Evolutionary conservation across 2,888 invertebrate species (phyloP), one percentile per base, ranked within the genome.

Genomic region (Volucella inflata): DNA sequence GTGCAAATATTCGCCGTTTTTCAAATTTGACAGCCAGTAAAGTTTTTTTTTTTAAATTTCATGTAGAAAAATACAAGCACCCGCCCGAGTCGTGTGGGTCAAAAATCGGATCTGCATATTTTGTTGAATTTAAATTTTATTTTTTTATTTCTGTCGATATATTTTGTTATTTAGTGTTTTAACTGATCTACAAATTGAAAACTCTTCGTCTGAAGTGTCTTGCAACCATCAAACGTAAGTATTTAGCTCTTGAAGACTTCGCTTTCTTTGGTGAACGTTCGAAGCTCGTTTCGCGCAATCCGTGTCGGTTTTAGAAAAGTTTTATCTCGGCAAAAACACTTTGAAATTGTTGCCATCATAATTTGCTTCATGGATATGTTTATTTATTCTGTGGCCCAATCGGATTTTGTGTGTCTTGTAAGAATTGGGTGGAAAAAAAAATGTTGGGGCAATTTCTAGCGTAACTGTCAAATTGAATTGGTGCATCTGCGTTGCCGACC

Each of bases 21-120:
- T 84, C 50, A 84, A 84, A 84, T 67, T 53, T 84, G 84, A 84
- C 84, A 84, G 80, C 84, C 84, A 80, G 84, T 84, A 84, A 16
- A 51, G 30, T 53, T 80, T 53, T 53, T 80, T 53, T 74, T 68
- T 78, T 64, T 38, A 68, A 70, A 64, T 30, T 10, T 21, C 12
- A 14, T 8, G 11, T 46, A 77, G 60, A 65, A 76, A 71, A 84
- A 75, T 76, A 80, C 75, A 80, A 84, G 59, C 84, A 71, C 55
- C 46, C 60, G 42, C 40, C 55, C 65, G 38, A 59, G 50, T 76
- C 65, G 79, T 60, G 51, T 17, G 60, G 1, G 65, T 53, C 65
- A 46, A n/a, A 51, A 65, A 51, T 67, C 50, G 36, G 9, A 42
- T 40, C 16, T 17, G 60, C 16, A 55, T 53, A 16, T 62, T 42